These are phyloP conservation scores for Imbricaverruca yamaguchii DNA, from an alignment of 2,888 invertebrate species.

Conservation along the genomic window DNA sequence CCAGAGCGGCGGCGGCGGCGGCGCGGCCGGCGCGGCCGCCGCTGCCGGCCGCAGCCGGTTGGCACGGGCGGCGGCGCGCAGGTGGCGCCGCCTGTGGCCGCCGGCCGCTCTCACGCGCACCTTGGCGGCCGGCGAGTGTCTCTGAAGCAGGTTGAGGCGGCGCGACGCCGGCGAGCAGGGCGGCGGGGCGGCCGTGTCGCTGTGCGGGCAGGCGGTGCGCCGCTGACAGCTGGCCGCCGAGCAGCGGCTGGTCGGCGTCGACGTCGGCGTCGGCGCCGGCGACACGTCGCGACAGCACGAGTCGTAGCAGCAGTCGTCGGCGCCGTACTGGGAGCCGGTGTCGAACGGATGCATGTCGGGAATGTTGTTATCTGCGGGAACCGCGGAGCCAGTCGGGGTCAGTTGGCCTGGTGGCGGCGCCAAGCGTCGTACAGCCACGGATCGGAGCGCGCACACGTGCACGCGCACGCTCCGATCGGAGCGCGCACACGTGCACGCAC, in stretches of 20 bases:
- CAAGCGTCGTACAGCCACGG: too few species aligned
- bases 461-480: too few species aligned
- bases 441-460: too few species aligned
- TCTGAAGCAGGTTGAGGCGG: neutral
- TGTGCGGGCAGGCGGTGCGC: neutral
- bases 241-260: neutral
- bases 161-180: neutral
- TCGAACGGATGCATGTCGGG: neutral
- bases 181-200: neutral
- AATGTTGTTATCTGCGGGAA: neutral
- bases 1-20: neutral
- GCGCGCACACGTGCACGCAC: too few species aligned
- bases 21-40: neutral
- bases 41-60: neutral
- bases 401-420: too few species aligned
- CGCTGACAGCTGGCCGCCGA: neutral
- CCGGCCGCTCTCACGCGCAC: neutral
- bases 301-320: neutral
- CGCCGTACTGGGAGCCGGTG: slow-evolving; percentile 2
- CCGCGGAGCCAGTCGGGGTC: too few species aligned
- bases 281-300: neutral
- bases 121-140: slow-evolving; percentile 11
- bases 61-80: neutral
- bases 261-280: neutral
- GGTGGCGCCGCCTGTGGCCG: neutral